Conservation (phyloP, 2,113 vertebrate species). For the Ictalurus furcatus region DNA sequence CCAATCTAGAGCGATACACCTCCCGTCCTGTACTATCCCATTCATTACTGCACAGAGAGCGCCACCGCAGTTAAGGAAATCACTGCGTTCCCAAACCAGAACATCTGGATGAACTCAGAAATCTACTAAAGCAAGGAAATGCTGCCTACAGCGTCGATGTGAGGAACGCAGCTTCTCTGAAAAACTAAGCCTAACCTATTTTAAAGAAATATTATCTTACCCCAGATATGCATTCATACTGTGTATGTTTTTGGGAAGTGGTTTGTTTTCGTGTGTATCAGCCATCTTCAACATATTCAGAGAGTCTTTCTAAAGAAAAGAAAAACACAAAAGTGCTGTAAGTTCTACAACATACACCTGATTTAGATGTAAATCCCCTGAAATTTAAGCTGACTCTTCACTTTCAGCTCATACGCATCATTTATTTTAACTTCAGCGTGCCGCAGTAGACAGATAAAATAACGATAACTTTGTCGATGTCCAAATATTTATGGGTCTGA, state of each 20-base stretch:
- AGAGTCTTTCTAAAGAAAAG: constrained; percentile 67
- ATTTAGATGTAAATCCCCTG: not conserved
- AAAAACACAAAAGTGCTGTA: not conserved
- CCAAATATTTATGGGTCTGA: not conserved
- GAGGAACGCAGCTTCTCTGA: too few relatives aligned
- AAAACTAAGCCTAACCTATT: not conserved
- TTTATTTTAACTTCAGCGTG: not conserved
- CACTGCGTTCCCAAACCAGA: too few relatives aligned
- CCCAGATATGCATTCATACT: constrained; percentile 87
- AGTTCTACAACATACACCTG: not conserved
- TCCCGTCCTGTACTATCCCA: too few relatives aligned
- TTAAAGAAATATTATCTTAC: constrained; percentile 61
- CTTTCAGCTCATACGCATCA: not conserved
- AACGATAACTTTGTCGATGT: not conserved
- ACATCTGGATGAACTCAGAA: too few relatives aligned
- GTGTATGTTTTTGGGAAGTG: constrained; percentile 76
- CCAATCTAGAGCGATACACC: too few relatives aligned
- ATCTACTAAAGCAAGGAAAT: too few relatives aligned
- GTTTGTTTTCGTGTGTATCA: constrained; percentile 62
- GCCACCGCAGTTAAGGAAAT: too few relatives aligned
- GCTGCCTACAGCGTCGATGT: too few relatives aligned
- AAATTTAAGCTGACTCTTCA: not conserved
- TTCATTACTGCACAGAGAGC: too few relatives aligned
- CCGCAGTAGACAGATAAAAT: not conserved
- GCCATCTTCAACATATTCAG: constrained; percentile 70